Conservation (phyloP, 2,888 invertebrate genomes). For the Selenia dentaria region DNA sequence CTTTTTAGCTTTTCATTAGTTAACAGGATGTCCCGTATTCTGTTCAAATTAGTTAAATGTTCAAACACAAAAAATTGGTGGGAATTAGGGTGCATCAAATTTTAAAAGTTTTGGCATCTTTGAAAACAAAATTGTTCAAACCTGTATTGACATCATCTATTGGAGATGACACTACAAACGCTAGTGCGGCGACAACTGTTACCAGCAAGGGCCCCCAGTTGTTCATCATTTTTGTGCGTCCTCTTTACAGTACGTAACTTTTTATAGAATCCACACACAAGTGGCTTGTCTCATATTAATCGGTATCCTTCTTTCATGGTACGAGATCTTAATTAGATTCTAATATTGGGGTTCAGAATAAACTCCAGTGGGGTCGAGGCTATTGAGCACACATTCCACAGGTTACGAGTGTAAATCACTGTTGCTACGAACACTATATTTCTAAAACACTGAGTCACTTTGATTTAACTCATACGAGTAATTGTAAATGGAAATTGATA, state of each 20-base stretch:
- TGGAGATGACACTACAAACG: slow-evolving; percentile 38
- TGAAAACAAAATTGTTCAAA: slow-evolving; percentile 56
- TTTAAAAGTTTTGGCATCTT: slow-evolving; percentile 32
- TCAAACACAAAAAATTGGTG: slow-evolving; percentile 19
- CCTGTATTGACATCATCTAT: slow-evolving; percentile 40
- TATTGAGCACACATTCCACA: slow-evolving; percentile 59
- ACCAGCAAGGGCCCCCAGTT: slow-evolving; percentile 48
- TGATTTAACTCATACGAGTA: slow-evolving; percentile 51
- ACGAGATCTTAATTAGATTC: slow-evolving; percentile 45
- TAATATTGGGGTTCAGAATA: slow-evolving; percentile 51
- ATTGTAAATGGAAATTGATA: slow-evolving; percentile 42
- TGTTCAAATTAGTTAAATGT: slow-evolving; percentile 1
- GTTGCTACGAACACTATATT: slow-evolving; percentile 58
- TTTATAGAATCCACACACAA: slow-evolving; percentile 42
- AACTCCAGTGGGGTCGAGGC: slow-evolving; percentile 41
- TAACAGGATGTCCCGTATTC: slow-evolving; percentile 1
- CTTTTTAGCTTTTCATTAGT: slow-evolving; percentile 13
- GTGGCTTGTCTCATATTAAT: slow-evolving; percentile 47
- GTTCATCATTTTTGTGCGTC: slow-evolving; percentile 56
- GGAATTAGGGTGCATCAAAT: slow-evolving; percentile 24
- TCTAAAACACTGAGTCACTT: slow-evolving; percentile 72
- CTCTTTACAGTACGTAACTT: slow-evolving; percentile 38
- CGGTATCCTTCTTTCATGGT: slow-evolving; percentile 46
- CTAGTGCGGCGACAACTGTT: slow-evolving; percentile 45
- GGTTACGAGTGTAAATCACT: slow-evolving; percentile 55